These are phyloP conservation scores for Dasypolia templi DNA, from an alignment of 2,888 invertebrate genomes.

Conservation along the genomic window DNA sequence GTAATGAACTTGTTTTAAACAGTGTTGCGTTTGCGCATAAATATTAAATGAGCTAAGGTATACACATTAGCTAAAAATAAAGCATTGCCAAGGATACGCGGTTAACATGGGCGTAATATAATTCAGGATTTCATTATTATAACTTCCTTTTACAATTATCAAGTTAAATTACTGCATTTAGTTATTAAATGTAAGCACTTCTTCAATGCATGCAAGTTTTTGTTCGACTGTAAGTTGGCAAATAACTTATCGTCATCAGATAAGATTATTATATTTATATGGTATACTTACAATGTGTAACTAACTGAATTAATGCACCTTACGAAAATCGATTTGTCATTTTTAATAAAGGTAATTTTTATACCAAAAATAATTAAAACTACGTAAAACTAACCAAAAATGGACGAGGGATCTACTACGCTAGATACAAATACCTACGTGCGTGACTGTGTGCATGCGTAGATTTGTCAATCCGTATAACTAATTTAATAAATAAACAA, in stretches of 20 bases:
- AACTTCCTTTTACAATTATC: slow-evolving; percentile 26
- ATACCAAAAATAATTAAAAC: too few species aligned
- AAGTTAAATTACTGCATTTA: slow-evolving; percentile 1
- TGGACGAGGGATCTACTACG: too few species aligned
- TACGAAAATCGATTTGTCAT: too few species aligned
- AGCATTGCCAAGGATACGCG: slow-evolving; percentile 39
- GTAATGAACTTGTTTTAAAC: slow-evolving; percentile 4
- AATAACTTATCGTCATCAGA: neutral
- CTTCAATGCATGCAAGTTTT: neutral
- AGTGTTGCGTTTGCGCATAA: slow-evolving; percentile 28
- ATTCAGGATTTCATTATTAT: slow-evolving; percentile 24
- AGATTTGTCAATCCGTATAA: too few species aligned
- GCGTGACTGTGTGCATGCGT: too few species aligned
- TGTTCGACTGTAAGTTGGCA: neutral
- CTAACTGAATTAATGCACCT: too few species aligned
- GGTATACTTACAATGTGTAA: too few species aligned
- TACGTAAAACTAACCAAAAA: too few species aligned
- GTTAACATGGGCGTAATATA: slow-evolving; percentile 13
- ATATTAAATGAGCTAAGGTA: slow-evolving; percentile 11
- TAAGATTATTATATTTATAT: too few species aligned
- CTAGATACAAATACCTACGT: too few species aligned
- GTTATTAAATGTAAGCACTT: neutral
- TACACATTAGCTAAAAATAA: slow-evolving; percentile 39
- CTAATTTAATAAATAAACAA: too few species aligned
- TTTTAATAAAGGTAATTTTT: too few species aligned